Evolutionary conservation across 2,113 vertebrate species (phyloP), one percentile per base, ranked within the genome.

Genomic region (Tauraco erythrolophus): DNA sequence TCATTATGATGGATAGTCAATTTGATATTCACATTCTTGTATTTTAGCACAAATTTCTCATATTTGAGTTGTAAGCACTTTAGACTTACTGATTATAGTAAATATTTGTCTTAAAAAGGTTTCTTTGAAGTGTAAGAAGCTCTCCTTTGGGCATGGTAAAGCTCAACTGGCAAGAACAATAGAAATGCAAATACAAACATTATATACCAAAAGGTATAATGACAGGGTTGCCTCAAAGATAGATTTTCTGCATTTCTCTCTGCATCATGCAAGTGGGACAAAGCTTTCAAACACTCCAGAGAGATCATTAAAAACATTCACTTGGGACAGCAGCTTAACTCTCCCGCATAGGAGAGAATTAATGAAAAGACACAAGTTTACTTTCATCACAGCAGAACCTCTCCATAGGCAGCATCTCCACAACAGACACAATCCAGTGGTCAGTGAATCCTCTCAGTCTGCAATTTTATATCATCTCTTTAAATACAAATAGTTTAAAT

Each of bases 281-380:
- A 95, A 97, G 86, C 93, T 91, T 95, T 88, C 80, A 92, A 84
- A 94, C 70, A 89, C 95, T 95, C 92, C 83, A 96, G 91, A 96
- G 96, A 97, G 79, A 89, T 96, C 95, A 97, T 97, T 96, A 98
- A 97, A 69, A 91, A 64, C 65, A 97, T 93, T 94, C 92, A 92
- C 94, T 86, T 91, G 94, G 91, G 96, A 97, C 77, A 94, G 89
- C 64, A 94, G 97, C 94, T 96, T 97, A 97, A 89, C 62, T 48
- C 51, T 66, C 58, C 91, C 6, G 8, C 61, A 56, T 2, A 56
- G 69, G 61, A 77, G 58, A 81, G 80, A 94, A 90, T 93, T 97
- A 97, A 96, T 92, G 61, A 95, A 91, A 94, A 94, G 92, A 95
- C 61, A 24, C 14, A 87, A 93, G 71, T 80, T 94, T 53, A 88